phyloP scores from a whole-genome alignment of 2,797 vertebrate species.

The Carduelis carduelis region DNA sequence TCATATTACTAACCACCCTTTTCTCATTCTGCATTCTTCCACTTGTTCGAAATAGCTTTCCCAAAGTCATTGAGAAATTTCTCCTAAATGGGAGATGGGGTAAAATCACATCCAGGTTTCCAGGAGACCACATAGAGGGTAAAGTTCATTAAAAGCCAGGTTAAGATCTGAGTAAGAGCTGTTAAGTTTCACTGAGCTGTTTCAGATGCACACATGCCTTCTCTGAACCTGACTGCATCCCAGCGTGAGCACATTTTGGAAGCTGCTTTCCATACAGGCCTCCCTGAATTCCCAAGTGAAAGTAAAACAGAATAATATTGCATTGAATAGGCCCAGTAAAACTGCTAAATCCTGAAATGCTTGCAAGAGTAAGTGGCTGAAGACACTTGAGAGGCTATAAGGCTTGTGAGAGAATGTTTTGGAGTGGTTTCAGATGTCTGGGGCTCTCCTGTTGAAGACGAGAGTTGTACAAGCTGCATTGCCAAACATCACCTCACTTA shows the following conservation, averaged over 20 bases:
- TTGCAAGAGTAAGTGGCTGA: not conserved
- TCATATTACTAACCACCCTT: not conserved
- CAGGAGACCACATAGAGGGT: not conserved
- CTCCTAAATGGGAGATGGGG: not conserved
- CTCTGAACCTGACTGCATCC: not conserved
- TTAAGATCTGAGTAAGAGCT: not conserved
- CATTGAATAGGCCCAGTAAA: not conserved
- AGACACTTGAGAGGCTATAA: not conserved
- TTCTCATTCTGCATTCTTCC: not conserved
- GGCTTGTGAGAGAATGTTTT: not conserved
- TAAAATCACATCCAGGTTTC: not conserved
- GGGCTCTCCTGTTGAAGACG: not conserved
- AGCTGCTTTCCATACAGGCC: not conserved
- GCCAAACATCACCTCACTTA: not conserved
- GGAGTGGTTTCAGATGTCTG: not conserved
- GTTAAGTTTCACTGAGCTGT: not conserved
- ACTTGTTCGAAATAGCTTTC: not conserved
- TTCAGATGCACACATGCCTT: not conserved
- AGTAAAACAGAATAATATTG: not conserved
- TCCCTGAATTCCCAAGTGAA: not conserved
- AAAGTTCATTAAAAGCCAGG: not conserved
- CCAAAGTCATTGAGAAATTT: not conserved
- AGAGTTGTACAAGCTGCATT: not conserved
- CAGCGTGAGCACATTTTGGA: not conserved
- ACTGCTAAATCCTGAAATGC: not conserved